A percentile compares a stretch with the other conserved stretches of the same genome.
Evolutionary conservation across 2,888 invertebrate genomes (phyloP).

Genomic region (Eupithecia abbreviata): DNA sequence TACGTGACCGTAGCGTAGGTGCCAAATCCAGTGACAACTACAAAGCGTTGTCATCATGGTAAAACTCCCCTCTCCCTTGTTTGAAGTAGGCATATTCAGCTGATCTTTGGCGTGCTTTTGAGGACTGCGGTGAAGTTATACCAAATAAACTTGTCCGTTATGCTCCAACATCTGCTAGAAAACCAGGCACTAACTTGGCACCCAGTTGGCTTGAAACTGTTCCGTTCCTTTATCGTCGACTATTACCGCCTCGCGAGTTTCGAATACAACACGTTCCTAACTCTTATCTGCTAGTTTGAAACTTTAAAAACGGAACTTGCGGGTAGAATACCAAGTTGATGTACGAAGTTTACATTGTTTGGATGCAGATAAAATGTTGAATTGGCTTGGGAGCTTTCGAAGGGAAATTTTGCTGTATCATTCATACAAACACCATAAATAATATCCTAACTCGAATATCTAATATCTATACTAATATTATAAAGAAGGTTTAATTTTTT

Average conservation of each 20-base stretch:
- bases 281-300: constrained; percentile 25
- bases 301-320: constrained; percentile 16
- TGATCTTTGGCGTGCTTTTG: too few species aligned
- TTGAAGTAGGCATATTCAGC: too few species aligned
- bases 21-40: too few species aligned
- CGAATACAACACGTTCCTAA: constrained; percentile 9
- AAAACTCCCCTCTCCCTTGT: too few species aligned
- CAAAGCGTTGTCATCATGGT: too few species aligned
- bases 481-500: too few species aligned
- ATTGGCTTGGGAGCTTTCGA: not conserved
- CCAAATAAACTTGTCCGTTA: not conserved
- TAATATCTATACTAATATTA: too few species aligned
- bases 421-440: not conserved
- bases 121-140: too few species aligned
- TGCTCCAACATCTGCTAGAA: not conserved
- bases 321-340: constrained; percentile 24
- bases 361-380: constrained; percentile 2
- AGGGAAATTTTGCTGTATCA: not conserved
- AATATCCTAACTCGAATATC: not conserved
- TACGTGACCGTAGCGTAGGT: too few species aligned
- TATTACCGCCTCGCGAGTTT: constrained; percentile 3
- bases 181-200: not conserved
- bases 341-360: constrained; percentile 6
- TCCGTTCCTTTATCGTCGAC: constrained; percentile 2
- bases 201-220: constrained; percentile 3